Base-by-base conservation (phyloP, 2,797 vertebrate species). In the Spea hammondii region DNA sequence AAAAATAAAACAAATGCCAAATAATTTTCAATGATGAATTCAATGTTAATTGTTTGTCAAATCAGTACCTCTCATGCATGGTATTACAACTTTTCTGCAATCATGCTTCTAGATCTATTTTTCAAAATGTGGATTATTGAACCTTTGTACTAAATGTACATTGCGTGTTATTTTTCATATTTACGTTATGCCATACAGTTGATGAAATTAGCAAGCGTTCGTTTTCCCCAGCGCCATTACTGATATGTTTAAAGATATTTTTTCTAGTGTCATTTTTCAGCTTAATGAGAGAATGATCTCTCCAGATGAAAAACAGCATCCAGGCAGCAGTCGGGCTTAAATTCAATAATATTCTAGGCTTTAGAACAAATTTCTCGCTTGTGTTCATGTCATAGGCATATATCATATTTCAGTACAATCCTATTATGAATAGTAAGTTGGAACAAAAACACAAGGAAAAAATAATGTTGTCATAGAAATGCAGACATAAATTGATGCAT, bases 401-500 rank as follows among this genome's bases (percentile, higher is more conserved):
- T 67, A 79, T 79, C 78, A 74, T 50, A 50, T 64, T 74, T 62
- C 65, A 60, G 55, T 51, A 46, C 13, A 73, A 69, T 64, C 65
- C 68, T 69, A 79, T 74, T 74, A 69, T 51, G 59, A 17, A 65
- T 12, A 74, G 47, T 53, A 65, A 59, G 17, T 57, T 46, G 32
- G 53, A 32, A 4, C 14, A 69, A 47, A 72, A 78, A 60, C 5
- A 59, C 67, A 67, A 68, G 13, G 51, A n/a, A 57, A 11, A 57
- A 68, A 45, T 57, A 50, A 68, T 66, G 60, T 71, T 78, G 77
- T 79, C 70, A 73, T 73, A 55, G 62, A 72, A 72, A 73, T 67
- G 54, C 17, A 50, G 46, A 66, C 51, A 55, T 32, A 53, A 12
- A 79, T 50, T 72, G 51, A 72, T 72, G 70, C 67, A 4, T 32